Evolutionary conservation across 2,113 vertebrate species (phyloP).

Genomic region (Felis catus): DNA sequence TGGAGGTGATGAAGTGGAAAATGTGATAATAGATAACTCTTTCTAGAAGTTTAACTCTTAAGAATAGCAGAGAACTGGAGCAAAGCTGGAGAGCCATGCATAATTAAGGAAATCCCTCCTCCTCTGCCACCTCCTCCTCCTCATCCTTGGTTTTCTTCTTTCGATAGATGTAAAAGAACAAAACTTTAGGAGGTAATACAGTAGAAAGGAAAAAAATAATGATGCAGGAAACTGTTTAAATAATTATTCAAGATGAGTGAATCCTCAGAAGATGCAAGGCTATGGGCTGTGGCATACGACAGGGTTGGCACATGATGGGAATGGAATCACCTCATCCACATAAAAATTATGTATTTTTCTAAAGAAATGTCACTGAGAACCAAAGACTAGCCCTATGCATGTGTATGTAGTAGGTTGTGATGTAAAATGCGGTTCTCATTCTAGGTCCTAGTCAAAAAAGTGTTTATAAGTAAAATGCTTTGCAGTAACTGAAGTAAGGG

Average conservation of each 20-base stretch:
- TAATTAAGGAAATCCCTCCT: background rate
- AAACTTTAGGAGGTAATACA: background rate
- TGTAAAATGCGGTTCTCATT: background rate
- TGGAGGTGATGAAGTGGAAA: background rate
- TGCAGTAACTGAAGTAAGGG: background rate
- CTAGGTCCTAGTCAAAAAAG: background rate
- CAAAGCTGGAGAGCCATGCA: background rate
- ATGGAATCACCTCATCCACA: background rate
- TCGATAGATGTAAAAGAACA: background rate
- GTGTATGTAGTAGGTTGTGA: background rate
- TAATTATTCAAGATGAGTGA: background rate
- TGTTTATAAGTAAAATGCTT: background rate
- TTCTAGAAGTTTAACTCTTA: background rate
- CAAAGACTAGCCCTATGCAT: background rate
- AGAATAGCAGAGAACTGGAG: background rate
- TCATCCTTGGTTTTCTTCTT: background rate
- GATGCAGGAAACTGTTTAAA: background rate
- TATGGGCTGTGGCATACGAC: background rate
- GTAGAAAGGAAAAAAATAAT: background rate
- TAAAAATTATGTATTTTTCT: background rate
- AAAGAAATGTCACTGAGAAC: background rate
- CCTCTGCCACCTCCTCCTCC: accelerated
- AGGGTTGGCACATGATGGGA: background rate
- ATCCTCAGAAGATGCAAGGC: background rate
- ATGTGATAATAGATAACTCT: background rate